Conservation (phyloP, 37 sponge, comb jelly and placozoan genomes). For the Dysidea cf. avara region DNA sequence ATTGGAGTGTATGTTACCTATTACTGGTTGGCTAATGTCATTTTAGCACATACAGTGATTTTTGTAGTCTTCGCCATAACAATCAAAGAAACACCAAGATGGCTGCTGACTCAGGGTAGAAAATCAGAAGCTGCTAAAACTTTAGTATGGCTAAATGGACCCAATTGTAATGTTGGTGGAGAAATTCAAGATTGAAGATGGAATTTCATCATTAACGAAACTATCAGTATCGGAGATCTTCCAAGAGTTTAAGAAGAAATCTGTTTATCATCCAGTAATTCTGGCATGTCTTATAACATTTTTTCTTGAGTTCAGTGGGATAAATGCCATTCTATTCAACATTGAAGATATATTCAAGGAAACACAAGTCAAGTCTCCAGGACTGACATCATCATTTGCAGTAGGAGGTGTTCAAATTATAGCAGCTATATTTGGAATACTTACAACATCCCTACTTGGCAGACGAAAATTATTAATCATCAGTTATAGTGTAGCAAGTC, state of each 20-base stretch:
- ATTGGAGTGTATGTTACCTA: no score
- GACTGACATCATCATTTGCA: conserved; percentile 18
- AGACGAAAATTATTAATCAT: conserved; percentile 49
- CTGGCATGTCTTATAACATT: conserved; percentile 41
- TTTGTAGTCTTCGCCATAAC: no score
- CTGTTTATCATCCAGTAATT: not conserved
- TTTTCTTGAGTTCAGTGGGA: conserved; percentile 82
- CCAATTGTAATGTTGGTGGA: no score
- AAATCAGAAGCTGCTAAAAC: no score
- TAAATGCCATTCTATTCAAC: conserved; percentile 72
- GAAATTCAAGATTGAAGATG: not conserved
- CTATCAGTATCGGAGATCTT: not conserved
- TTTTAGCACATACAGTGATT: no score
- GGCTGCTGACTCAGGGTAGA: no score
- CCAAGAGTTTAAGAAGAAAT: not conserved
- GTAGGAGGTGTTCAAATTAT: conserved; percentile 51
- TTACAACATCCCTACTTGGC: conserved; percentile 71
- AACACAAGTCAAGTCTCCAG: no score
- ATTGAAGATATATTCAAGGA: conserved; percentile 38
- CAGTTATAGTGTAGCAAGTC: conserved; percentile 34
- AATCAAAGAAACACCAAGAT: no score
- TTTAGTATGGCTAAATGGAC: no score
- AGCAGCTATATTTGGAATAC: conserved; percentile 43
- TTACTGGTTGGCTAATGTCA: no score
- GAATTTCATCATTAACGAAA: not conserved